phyloP scores from a whole-genome alignment of 2,797 vertebrate species.

The Arnoldichthys spilopterus region DNA sequence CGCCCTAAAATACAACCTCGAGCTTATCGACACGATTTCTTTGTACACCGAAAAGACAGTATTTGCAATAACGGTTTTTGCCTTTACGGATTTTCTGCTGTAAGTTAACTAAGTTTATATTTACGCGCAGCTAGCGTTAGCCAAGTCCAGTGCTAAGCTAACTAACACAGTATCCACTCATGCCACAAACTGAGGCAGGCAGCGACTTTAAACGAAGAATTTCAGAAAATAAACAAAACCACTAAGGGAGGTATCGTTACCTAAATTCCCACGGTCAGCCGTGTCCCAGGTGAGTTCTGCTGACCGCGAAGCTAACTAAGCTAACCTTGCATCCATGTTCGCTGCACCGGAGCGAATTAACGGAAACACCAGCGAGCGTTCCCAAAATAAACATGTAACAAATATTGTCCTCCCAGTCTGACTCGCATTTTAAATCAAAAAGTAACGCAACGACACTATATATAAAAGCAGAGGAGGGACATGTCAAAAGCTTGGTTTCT shows the following conservation, averaged over 20 bases:
- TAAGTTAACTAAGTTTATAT: too few species aligned
- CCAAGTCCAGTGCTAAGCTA: neutral
- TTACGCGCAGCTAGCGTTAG: neutral
- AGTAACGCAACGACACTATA: neutral
- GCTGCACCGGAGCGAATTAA: slow-evolving; percentile 24
- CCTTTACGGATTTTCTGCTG: too few species aligned
- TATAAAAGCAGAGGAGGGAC: neutral
- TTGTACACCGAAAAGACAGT: too few species aligned
- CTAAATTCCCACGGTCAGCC: neutral
- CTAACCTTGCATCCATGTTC: slow-evolving; percentile 11
- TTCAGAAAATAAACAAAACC: neutral
- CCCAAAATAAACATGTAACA: slow-evolving; percentile 2
- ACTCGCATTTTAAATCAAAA: neutral
- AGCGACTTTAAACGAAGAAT: neutral
- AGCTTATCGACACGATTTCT: too few species aligned
- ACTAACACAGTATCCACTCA: neutral
- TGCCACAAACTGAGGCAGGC: neutral
- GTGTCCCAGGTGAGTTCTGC: neutral
- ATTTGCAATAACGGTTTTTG: too few species aligned
- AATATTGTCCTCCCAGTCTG: neutral
- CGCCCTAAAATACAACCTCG: too few species aligned
- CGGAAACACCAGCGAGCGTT: slow-evolving; percentile 21
- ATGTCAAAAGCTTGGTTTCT: slow-evolving; percentile 11
- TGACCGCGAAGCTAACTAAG: neutral
- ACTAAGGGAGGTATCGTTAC: neutral